These are phyloP conservation scores for Dolomedes plantarius DNA, from an alignment of 2,888 invertebrate genomes.

Conservation along the genomic window DNA sequence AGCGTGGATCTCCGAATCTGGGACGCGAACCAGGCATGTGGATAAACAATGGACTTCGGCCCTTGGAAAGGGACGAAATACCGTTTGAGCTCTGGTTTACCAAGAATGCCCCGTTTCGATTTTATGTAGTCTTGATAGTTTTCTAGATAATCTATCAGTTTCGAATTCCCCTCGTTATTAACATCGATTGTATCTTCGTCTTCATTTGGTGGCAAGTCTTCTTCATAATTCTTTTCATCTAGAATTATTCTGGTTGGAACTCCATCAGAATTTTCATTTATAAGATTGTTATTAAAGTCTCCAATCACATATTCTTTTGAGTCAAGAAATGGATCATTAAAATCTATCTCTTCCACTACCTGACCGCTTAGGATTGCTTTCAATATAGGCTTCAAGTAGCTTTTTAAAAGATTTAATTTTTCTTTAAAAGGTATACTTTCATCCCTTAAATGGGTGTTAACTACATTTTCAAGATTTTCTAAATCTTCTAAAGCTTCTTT, in stretches of 20 bases:
- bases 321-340: no score
- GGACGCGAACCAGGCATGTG: conserved; percentile 65
- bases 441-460: not conserved
- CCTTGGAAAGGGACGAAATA: conserved; percentile 62
- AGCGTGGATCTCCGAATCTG: conserved; percentile 51
- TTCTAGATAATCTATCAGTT: not conserved
- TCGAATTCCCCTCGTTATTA: not conserved
- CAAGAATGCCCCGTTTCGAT: not conserved
- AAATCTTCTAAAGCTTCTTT: not conserved
- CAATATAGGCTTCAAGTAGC: not conserved
- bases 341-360: no score
- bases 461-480: not conserved
- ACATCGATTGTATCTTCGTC: not conserved
- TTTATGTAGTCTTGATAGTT: not conserved
- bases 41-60: conserved; percentile 62
- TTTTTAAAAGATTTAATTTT: not conserved
- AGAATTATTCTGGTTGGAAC: no score
- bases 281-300: no score
- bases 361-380: not conserved
- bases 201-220: no score
- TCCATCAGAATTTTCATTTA: not conserved
- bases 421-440: not conserved
- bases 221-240: no score
- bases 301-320: no score
- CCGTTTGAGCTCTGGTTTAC: conserved; percentile 30